Evolutionary conservation across 2,113 vertebrate genomes (phyloP), one percentile per base, ranked within the genome.

Genomic region (Albula glossodonta): DNA sequence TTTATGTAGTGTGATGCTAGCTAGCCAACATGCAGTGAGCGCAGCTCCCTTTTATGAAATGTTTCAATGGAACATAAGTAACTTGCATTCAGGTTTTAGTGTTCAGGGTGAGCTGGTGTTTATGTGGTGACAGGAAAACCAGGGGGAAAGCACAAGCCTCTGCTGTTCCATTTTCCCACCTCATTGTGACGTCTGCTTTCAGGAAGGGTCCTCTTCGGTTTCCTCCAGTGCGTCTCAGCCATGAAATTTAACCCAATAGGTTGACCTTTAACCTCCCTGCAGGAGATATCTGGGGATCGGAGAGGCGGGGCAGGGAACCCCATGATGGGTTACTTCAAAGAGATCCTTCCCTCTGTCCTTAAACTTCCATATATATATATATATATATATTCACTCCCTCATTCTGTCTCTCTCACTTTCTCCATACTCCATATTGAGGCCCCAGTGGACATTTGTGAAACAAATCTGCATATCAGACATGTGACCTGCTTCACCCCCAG

Each of bases 191-290:
- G 60, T 22, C 60, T 66, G 19, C 60, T 19, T 66, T 19, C 22
- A 4, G 3, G 60, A 66, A 19, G 60, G 60, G 70, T 5, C 84
- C 19, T 79, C 52, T 80, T 52, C 31, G 41, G 52, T 80, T 50
- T 31, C 31, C 60, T 78, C 70, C 11, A 70, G 66, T 56, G 80
- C 41, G 19, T 41, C 10, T 63, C 51, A 25, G 11, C 17, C 78
- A 74, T 57, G 60, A 88, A 83, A 88, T 78, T 82, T 78, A 82
- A 51, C 80, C 66, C 51, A 11, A 50, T 52, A 15, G 13, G 31
- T 60, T 31, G 53, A 82, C 48, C 83, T 85, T 41, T 77, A 56
- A 87, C 52, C 51, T 49, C 49, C 52, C 51, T 49, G n/a, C 56
- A 81, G 51, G 15, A 84, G 48, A 85, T 60, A n/a, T 78, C 13